phyloP scores from a whole-genome alignment of 1,140 invertebrate species.

The Hycleus cichorii region DNA sequence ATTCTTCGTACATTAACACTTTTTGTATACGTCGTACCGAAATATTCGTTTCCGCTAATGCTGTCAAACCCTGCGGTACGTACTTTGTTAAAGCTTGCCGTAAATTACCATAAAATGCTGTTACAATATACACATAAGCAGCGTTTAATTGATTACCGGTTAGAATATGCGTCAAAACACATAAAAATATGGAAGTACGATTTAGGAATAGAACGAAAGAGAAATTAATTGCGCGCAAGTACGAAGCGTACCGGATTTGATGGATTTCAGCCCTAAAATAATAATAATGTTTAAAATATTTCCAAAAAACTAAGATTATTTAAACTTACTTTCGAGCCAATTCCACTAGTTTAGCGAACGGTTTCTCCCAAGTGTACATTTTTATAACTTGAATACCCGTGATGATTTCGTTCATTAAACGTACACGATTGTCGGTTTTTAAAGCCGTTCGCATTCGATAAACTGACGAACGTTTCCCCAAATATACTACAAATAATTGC shows the following conservation, averaged over 20 bases:
- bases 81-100: conserved; percentile 61
- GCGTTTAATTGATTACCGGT: conserved; percentile 56
- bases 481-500: conserved; percentile 8
- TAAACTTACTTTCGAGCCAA: conserved; percentile 34
- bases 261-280: too few relatives aligned
- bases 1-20: conserved; percentile 60
- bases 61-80: conserved; percentile 51
- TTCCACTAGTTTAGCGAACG: conserved; percentile 35
- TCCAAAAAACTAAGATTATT: neutral
- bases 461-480: conserved; percentile 45
- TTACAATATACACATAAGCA: conserved; percentile 64
- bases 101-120: conserved; percentile 61
- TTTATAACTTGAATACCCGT: conserved; percentile 68
- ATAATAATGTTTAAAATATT: neutral
- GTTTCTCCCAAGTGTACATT: conserved; percentile 84
- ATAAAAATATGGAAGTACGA: conserved; percentile 67
- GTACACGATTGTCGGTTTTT: conserved; percentile 60
- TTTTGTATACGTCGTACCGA: conserved; percentile 57
- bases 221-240: conserved; percentile 60
- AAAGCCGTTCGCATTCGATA: conserved; percentile 47
- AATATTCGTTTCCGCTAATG: conserved; percentile 54
- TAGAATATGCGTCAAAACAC: conserved; percentile 64
- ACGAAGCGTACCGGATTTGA: conserved; percentile 56
- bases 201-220: conserved; percentile 63
- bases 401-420: conserved; percentile 70